These are phyloP conservation scores for Diaphora mendica DNA, from an alignment of 2,888 invertebrate genomes.

Conservation along the genomic window DNA sequence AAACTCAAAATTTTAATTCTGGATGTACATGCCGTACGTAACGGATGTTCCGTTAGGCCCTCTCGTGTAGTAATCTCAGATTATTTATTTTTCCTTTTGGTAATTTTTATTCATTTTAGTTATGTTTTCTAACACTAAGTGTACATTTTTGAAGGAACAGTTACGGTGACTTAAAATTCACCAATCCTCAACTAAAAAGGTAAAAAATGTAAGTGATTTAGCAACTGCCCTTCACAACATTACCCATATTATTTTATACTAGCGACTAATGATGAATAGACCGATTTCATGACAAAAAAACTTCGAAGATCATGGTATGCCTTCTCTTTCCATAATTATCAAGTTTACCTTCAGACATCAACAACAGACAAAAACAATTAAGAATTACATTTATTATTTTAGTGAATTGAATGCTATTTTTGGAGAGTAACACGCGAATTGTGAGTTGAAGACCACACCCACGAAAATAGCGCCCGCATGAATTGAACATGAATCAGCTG, in stretches of 20 bases:
- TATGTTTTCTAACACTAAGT: neutral
- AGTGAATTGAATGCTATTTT: neutral
- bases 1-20: neutral
- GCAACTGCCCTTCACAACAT: neutral
- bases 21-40: too few relatives aligned
- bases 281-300: neutral
- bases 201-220: neutral
- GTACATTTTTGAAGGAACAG: neutral
- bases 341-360: neutral
- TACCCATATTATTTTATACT: neutral
- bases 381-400: neutral
- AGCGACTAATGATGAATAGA: neutral
- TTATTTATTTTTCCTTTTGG: neutral
- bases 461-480: slow-evolving; percentile 1
- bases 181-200: neutral
- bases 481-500: slow-evolving; percentile 1
- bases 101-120: neutral
- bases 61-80: too few relatives aligned
- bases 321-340: neutral
- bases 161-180: neutral
- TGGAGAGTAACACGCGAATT: neutral
- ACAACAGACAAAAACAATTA: neutral
- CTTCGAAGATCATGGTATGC: too few relatives aligned
- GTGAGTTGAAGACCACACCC: neutral
- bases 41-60: too few relatives aligned